A percentile compares a stretch with the other conserved stretches of the same genome.
These are phyloP conservation scores for Sebastes diaconus DNA, from an alignment of 2,797 vertebrate species.

Conservation along the genomic window DNA sequence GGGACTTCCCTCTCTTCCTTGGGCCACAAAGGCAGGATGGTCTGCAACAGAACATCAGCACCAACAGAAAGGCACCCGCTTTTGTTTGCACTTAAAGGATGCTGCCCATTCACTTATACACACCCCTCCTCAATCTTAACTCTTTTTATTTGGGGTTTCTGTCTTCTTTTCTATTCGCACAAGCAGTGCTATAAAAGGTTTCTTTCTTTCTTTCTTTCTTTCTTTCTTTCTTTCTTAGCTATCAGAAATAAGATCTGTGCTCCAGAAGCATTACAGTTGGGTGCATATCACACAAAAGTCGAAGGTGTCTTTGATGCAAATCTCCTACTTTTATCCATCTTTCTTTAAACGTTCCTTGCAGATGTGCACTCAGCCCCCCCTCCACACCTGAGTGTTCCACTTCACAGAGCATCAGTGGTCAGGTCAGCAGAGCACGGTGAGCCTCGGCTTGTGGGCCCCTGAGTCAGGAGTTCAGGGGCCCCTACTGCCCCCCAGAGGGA, in stretches of 20 bases:
- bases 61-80: constrained; percentile 61
- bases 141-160: constrained; percentile 41
- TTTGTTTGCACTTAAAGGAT: constrained; percentile 71
- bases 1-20: constrained; percentile 70
- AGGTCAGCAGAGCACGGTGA: constrained; percentile 58
- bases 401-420: constrained; percentile 54
- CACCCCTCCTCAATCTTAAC: constrained; percentile 37
- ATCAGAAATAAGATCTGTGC: constrained; percentile 32
- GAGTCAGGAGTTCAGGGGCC: constrained; percentile 42
- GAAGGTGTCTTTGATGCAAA: constrained; percentile 63
- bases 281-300: constrained; percentile 49
- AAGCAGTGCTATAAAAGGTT: constrained; percentile 11
- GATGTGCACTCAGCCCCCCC: constrained; percentile 46
- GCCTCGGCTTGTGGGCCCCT: constrained; percentile 33
- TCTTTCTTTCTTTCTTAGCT: not conserved
- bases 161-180: constrained; percentile 12
- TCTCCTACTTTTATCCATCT: constrained; percentile 47
- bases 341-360: constrained; percentile 41
- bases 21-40: constrained; percentile 58
- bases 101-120: constrained; percentile 63
- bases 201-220: not conserved
- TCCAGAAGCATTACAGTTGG: constrained; percentile 43
- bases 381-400: constrained; percentile 70
- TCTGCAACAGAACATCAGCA: constrained; percentile 54
- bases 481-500: constrained; percentile 66